Evolutionary conservation across 2,888 invertebrate genomes (phyloP), one percentile per base, ranked within the genome.

Genomic region (Caenorhabditis japonica): DNA sequence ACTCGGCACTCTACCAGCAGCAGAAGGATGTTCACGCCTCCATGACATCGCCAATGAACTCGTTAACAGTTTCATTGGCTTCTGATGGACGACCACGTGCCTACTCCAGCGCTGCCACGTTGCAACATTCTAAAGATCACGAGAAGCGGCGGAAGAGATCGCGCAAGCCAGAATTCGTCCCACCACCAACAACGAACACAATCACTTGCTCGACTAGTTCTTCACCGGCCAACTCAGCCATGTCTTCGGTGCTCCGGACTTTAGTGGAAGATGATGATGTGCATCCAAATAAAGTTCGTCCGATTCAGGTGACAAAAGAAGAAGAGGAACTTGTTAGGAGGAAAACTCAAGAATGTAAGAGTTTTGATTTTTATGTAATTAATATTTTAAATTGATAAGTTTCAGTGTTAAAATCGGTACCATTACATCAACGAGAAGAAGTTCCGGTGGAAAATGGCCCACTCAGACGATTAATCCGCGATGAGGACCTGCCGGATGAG

Each of bases 401-500:
- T 72, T 47, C 62, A 74, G 74, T 74, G 25, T 39, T 69, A 21
- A 44, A 66, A 39, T 4, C 27, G 7, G 47, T 66, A 27, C 70
- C 64, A 27, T 39, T 36, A 1, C 39, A 52, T n/a, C n/a, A n/a
- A n/a, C n/a, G n/a, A 19, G 34, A 46, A 21, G 17, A 49, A 12
- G 52, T 17, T 3, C 34, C 41, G 17, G 73, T 66, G 27, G 61
- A 36, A 27, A 51, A 46, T n/a, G 58, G 64, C 3, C 78, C 75
- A 13, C 66, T 77, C n/a, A 69, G 77, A 10, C 72, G 62, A 27
- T 51, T 81, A 10, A 79, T 81, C 41, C 64, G 75, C 10, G 81
- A 79, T 43, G 68, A 77, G 23, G 73, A 75, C 17, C 72, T 81
- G 43, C 81, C 81, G 17, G 81, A 81, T 44, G 66, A 71, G 27